phyloP scores from a whole-genome alignment of 1,140 invertebrate genomes.

The Onthophagus taurus region DNA sequence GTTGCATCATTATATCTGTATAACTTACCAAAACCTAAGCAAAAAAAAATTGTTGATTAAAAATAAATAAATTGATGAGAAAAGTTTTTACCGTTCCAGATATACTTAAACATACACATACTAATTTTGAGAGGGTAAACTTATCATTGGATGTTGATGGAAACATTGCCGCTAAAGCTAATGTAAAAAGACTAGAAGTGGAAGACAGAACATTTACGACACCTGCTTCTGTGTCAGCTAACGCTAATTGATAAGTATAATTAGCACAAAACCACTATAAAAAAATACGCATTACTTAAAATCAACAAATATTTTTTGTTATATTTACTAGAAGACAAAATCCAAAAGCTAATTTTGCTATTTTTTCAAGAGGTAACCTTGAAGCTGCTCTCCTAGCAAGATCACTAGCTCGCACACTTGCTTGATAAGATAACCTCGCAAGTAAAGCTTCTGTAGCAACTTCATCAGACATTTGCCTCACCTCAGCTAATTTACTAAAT shows the following conservation, averaged over 20 bases:
- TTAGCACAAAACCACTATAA: constrained; percentile 76
- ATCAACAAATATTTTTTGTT: constrained; percentile 15
- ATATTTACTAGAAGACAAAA: constrained; percentile 69
- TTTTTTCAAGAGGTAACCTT: constrained; percentile 58
- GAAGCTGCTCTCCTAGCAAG: constrained; percentile 54
- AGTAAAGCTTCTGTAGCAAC: constrained; percentile 77
- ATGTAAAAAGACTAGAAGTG: constrained; percentile 73
- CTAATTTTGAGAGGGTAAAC: constrained; percentile 72
- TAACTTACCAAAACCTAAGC: constrained; percentile 62
- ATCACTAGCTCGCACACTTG: constrained; percentile 63
- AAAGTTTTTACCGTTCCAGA: constrained; percentile 66
- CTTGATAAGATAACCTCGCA: constrained; percentile 75
- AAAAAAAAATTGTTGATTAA: constrained; percentile 24
- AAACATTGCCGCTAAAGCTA: constrained; percentile 70
- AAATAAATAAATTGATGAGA: no score
- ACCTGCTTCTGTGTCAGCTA: constrained; percentile 61
- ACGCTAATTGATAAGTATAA: constrained; percentile 70
- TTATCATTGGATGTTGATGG: constrained; percentile 66
- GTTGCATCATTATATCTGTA: constrained; percentile 52
- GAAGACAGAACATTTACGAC: constrained; percentile 72
- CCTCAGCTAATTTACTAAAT: constrained; percentile 80
- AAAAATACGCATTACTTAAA: constrained; percentile 14
- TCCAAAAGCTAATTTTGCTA: constrained; percentile 62
- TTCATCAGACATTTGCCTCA: constrained; percentile 67
- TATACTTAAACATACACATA: constrained; percentile 69